Evolutionary conservation across 2,888 invertebrate genomes (phyloP).

Genomic region (Spisula subtruncata): DNA sequence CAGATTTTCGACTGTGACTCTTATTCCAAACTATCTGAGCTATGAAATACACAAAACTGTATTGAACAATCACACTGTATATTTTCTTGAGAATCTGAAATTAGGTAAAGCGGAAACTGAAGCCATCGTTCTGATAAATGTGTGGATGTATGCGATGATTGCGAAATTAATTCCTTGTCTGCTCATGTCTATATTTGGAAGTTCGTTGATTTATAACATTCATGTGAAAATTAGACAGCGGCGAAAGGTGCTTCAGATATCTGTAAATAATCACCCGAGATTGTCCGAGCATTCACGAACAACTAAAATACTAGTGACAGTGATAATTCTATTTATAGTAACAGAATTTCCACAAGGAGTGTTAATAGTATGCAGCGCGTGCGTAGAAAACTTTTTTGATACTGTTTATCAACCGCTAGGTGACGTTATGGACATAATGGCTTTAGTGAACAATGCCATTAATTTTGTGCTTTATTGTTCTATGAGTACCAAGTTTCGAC

Average conservation of each 20-base stretch:
- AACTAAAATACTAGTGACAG: constrained; percentile 95
- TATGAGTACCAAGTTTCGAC: constrained; percentile 97
- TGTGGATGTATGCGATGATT: constrained; percentile 97
- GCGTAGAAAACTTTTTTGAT: constrained; percentile 91
- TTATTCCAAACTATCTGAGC: constrained; percentile 94
- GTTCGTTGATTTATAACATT: constrained; percentile 86
- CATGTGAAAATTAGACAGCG: constrained; percentile 80
- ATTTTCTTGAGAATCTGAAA: constrained; percentile 76
- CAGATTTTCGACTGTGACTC: constrained; percentile 94
- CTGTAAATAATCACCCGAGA: constrained; percentile 78
- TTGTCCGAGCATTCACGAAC: constrained; percentile 90
- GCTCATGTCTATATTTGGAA: constrained; percentile 92
- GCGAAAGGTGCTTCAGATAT: constrained; percentile 80
- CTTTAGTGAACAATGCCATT: constrained; percentile 96
- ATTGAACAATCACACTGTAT: constrained; percentile 74
- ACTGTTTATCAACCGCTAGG: constrained; percentile 90
- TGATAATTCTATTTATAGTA: constrained; percentile 94
- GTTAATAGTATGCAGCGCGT: constrained; percentile 92
- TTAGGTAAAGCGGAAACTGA: constrained; percentile 79
- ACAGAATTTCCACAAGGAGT: constrained; percentile 95
- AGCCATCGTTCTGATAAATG: constrained; percentile 89
- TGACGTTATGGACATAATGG: constrained; percentile 96
- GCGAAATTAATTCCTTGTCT: constrained; percentile 97
- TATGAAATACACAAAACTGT: constrained; percentile 88
- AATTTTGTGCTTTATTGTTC: constrained; percentile 97